Percentiles rank a stretch among this genome's conserved stretches.
These are phyloP conservation scores for Heliconius ismenius DNA, from an alignment of 2,888 invertebrate genomes.

Conservation along the genomic window DNA sequence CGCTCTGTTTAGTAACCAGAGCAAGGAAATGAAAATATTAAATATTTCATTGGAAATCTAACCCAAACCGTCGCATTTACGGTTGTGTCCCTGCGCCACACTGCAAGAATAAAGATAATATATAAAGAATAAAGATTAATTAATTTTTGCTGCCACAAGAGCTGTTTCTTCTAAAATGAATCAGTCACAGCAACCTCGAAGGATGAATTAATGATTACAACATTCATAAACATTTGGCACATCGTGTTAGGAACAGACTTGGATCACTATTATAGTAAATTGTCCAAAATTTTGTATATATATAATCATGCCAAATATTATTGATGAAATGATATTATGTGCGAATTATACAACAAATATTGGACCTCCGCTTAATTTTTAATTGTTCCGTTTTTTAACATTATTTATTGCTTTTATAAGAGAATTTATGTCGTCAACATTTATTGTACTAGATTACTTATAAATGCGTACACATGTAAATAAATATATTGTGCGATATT, in stretches of 20 bases:
- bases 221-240: slow-evolving; percentile 70
- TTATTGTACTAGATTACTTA: slow-evolving; percentile 37
- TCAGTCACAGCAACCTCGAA: slow-evolving; percentile 38
- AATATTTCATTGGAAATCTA: background rate
- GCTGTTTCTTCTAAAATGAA: slow-evolving; percentile 21
- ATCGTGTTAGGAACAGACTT: slow-evolving; percentile 69
- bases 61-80: background rate
- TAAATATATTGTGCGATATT: slow-evolving; percentile 43
- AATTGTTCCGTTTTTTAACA: slow-evolving; percentile 20
- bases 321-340: slow-evolving; percentile 16
- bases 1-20: background rate
- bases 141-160: background rate
- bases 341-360: slow-evolving; percentile 26
- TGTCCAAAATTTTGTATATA: slow-evolving; percentile 42
- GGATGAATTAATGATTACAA: slow-evolving; percentile 45
- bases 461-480: slow-evolving; percentile 38
- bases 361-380: slow-evolving; percentile 29
- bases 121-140: background rate
- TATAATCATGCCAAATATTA: slow-evolving; percentile 34
- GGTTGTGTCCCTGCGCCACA: background rate
- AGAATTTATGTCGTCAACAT: slow-evolving; percentile 29
- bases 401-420: slow-evolving; percentile 1
- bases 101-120: too few species aligned
- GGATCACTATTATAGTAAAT: slow-evolving; percentile 45
- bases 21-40: background rate